Percentiles rank a stretch among this genome's conserved stretches.
These are phyloP conservation scores for Sipha maydis DNA, from an alignment of 2,888 invertebrate species.

Conservation along the genomic window DNA sequence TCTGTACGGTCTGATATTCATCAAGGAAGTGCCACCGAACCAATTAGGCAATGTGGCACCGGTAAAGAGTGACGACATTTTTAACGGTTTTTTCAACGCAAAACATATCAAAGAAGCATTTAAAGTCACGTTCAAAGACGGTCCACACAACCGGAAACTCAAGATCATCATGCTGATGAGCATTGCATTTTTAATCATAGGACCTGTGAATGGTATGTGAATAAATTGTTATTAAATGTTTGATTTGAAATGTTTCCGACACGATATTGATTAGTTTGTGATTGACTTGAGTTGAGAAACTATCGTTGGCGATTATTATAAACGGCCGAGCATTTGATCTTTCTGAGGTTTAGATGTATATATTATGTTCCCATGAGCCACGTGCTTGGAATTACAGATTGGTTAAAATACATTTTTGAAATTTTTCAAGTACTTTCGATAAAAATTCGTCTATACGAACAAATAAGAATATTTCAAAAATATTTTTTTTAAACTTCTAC, in stretches of 20 bases:
- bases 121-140: constrained; percentile 82
- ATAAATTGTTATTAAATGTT: background rate
- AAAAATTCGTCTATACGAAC: too few species aligned
- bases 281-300: background rate
- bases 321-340: too few species aligned
- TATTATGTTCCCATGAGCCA: too few species aligned
- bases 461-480: too few species aligned
- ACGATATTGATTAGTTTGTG: background rate
- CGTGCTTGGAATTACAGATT: too few species aligned
- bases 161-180: constrained; percentile 82
- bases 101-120: constrained; percentile 82
- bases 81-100: constrained; percentile 80
- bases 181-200: constrained; percentile 86
- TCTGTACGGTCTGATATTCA: constrained; percentile 77
- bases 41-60: constrained; percentile 27
- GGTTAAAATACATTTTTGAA: too few species aligned
- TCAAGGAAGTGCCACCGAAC: constrained; percentile 71
- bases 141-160: constrained; percentile 78
- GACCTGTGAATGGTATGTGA: constrained; percentile 82
- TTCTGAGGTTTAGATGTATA: too few species aligned
- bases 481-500: background rate
- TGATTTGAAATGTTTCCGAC: background rate
- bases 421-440: too few species aligned
- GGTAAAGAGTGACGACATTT: constrained; percentile 66
- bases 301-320: too few species aligned